Percentiles rank a stretch among this genome's conserved stretches.
Evolutionary conservation across 2,888 invertebrate genomes (phyloP).

Genomic region (Bellardia bayeri): DNA sequence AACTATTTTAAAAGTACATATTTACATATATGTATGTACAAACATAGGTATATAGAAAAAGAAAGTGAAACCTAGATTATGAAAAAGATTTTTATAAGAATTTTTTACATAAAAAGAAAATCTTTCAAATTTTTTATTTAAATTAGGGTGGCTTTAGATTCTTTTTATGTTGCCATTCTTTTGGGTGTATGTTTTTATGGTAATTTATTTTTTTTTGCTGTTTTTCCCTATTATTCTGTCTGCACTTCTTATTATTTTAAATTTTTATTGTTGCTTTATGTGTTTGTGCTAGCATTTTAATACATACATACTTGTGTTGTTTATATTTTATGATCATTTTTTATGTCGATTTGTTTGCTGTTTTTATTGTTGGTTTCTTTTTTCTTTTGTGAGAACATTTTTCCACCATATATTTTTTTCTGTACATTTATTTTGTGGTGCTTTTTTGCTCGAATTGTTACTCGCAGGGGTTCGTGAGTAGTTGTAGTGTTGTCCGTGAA

Average conservation of each 20-base stretch:
- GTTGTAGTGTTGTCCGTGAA: conserved; percentile 70
- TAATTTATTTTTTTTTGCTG: not conserved
- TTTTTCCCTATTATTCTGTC: conserved; percentile 8
- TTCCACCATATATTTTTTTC: conserved; percentile 36
- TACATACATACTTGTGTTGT: too few species aligned
- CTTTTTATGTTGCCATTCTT: not conserved
- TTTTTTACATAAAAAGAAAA: not conserved
- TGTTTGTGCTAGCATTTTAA: not conserved
- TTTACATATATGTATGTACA: too few species aligned
- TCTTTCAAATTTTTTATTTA: not conserved
- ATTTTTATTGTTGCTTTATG: not conserved
- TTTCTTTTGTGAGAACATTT: conserved; percentile 47
- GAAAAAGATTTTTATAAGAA: too few species aligned
- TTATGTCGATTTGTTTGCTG: conserved; percentile 3
- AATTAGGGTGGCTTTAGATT: not conserved
- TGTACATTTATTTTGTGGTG: conserved; percentile 25
- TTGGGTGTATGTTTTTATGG: not conserved
- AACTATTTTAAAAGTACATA: not conserved
- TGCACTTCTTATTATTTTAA: conserved; percentile 31
- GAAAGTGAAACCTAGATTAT: too few species aligned
- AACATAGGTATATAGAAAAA: too few species aligned
- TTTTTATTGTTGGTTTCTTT: not conserved
- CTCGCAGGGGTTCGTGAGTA: conserved; percentile 68
- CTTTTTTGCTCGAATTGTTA: conserved; percentile 32
- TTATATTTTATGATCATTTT: conserved; percentile 41